Evolutionary conservation across 1,140 invertebrate genomes (phyloP), one percentile per base, ranked within the genome.

Genomic region (Heterodera schachtii): DNA sequence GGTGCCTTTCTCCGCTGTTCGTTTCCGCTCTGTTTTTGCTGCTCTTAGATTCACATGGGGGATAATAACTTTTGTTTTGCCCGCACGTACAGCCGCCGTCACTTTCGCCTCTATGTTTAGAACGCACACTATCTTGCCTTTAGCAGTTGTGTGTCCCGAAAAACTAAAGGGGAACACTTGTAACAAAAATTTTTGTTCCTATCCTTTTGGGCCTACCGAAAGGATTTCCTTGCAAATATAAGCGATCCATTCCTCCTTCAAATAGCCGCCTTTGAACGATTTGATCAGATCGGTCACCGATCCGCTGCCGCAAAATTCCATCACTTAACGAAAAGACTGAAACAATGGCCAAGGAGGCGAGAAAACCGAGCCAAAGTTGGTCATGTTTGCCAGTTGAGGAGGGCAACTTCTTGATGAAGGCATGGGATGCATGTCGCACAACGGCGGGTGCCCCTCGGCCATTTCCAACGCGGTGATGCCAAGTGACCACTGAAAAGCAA

Each of bases 221-320:
- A 98, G 92, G 84, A 98, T 98, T 92, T 99, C 98, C 83, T 96
- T 93, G 90, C 96, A 98, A 86, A 99, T 97, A 90, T 99, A 99
- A 67, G 98, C 96, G 90, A 99, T 99, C 97, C 98, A 99, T 92
- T 99, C 98, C 92, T 99, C 98, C 91, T 98, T 98, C 73, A 99
- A 92, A 84, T 94, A 95, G 90, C 97, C 95, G 43, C 96, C 96
- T 92, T 98, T 98, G 57, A 96, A 98, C 80, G 96, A 97, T 93
- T 99, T 99, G 66, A 99, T 97, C 89, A 99, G 93, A 92, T 99
- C 98, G 79, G 98, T 99, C 19, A 99, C 95, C 78, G 96, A 98
- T 78, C 96, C 98, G 90, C 96, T 97, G 87, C 97, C 97, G 93
- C 98, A 99, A 90, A 98, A 99, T 91, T 99, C 98, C 98, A 99